Conservation (phyloP, 2,113 vertebrate species). For the Phasianus colchicus region DNA sequence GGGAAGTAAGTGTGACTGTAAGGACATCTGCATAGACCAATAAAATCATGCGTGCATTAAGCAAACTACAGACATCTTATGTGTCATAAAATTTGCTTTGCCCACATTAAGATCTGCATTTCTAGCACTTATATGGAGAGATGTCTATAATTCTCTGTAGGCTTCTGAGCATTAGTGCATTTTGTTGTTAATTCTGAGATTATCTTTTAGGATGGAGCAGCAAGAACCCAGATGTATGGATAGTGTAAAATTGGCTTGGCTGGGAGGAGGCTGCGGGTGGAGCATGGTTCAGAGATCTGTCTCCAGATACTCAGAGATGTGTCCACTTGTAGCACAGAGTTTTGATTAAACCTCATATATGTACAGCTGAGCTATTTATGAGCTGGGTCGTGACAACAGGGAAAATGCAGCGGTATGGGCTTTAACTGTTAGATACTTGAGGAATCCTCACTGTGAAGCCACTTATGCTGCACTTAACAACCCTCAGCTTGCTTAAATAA, state of each 20-base stretch:
- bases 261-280: background rate
- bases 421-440: background rate
- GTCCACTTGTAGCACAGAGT: background rate
- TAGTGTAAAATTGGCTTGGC: background rate
- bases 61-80: background rate
- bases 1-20: background rate
- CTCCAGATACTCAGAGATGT: background rate
- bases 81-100: background rate
- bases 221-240: accelerated
- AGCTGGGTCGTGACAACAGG: background rate
- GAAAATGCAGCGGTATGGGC: background rate
- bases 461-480: background rate
- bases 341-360: background rate
- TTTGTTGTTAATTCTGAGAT: background rate
- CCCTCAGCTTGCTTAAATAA: background rate
- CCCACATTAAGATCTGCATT: background rate
- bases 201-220: background rate
- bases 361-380: background rate
- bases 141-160: accelerated
- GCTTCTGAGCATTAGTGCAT: background rate
- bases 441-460: background rate
- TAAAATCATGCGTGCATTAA: background rate
- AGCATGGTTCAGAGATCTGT: background rate
- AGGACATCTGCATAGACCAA: background rate
- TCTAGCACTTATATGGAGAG: background rate